phyloP scores from a whole-genome alignment of 2,888 invertebrate species.

The Encarsia formosa region DNA sequence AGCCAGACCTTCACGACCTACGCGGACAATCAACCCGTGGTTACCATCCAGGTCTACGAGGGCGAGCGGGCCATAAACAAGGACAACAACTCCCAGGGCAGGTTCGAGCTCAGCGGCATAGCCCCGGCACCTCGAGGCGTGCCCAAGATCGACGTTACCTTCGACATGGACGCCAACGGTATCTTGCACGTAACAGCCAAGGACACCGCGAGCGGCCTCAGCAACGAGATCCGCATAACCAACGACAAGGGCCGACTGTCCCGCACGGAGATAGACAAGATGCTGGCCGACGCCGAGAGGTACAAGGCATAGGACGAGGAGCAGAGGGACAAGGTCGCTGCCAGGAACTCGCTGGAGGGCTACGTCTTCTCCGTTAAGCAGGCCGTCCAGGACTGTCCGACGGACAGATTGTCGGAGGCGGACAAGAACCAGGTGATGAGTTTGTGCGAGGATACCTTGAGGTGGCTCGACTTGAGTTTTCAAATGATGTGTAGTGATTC shows the following conservation, averaged over 20 bases:
- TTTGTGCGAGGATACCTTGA: constrained; percentile 58
- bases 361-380: constrained; percentile 70
- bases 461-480: constrained; percentile 72
- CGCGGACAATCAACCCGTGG: constrained; percentile 64
- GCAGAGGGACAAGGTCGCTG: constrained; percentile 64
- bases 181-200: constrained; percentile 61
- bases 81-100: constrained; percentile 68
- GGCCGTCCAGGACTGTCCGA: constrained; percentile 63
- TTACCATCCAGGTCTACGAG: constrained; percentile 59
- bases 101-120: constrained; percentile 65
- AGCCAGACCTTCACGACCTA: constrained; percentile 63
- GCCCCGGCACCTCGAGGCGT: constrained; percentile 68
- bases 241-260: constrained; percentile 79
- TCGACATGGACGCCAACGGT: constrained; percentile 75
- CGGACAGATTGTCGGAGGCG: constrained; percentile 59
- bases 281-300: constrained; percentile 70
- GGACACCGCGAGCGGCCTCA: constrained; percentile 65
- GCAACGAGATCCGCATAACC: constrained; percentile 74
- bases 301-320: constrained; percentile 71
- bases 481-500: too few species aligned
- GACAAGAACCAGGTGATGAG: constrained; percentile 60
- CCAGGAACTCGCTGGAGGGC: constrained; percentile 69
- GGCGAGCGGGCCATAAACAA: constrained; percentile 79
- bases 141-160: constrained; percentile 69
- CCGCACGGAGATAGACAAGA: constrained; percentile 76